phyloP scores from a whole-genome alignment of 37 sponge, comb jelly and placozoan species.

The Amphimedon queenslandica region DNA sequence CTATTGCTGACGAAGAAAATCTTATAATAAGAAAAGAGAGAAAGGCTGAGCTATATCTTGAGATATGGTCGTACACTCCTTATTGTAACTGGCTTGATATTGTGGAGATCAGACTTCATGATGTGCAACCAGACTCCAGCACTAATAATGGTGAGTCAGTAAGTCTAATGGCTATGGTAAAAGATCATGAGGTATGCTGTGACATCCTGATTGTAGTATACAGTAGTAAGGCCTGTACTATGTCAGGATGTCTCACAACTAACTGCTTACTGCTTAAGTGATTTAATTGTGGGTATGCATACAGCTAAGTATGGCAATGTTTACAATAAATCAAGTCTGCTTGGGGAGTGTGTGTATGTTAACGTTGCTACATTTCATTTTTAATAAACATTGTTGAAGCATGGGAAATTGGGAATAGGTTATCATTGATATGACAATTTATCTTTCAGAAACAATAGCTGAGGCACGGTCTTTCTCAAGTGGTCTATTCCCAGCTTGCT shows the following conservation, averaged over 20 bases:
- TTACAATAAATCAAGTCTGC: no score
- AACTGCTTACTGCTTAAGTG: background rate
- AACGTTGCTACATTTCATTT: no score
- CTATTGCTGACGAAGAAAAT: constrained; percentile 18
- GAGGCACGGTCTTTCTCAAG: constrained; percentile 65
- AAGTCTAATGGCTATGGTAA: no score
- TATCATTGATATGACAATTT: background rate
- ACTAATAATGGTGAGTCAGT: background rate
- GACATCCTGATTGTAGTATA: no score
- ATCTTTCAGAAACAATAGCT: constrained; percentile 10
- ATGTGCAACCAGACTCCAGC: background rate
- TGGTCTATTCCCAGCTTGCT: constrained; percentile 65
- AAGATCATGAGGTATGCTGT: no score
- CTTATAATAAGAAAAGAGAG: constrained; percentile 45
- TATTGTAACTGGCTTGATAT: constrained; percentile 75
- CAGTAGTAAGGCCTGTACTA: no score
- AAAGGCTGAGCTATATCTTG: constrained; percentile 14
- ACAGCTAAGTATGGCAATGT: no score
- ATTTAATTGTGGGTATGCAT: background rate
- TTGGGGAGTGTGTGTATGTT: no score
- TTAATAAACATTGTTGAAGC: no score
- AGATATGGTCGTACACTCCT: constrained; percentile 56
- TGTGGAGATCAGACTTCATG: constrained; percentile 39
- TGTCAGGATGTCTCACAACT: no score
- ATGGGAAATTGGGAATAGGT: no score